A percentile compares a stretch with the other conserved stretches of the same genome.
Conservation (phyloP, 2,797 vertebrate genomes). For the Lepidocolaptes lacrymiger region DNA sequence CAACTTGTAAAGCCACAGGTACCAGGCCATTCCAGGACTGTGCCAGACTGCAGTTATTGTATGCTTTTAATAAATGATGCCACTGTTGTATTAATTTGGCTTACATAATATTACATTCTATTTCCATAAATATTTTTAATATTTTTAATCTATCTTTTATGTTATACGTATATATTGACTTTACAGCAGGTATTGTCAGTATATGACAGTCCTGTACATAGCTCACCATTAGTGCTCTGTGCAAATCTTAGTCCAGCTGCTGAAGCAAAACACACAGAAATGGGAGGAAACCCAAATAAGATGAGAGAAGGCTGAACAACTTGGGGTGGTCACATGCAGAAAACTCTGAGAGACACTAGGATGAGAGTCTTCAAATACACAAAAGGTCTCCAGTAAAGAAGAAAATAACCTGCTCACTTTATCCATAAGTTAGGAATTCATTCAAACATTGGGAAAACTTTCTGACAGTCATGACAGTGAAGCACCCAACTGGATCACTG, state of each 20-base stretch:
- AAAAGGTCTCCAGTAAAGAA: neutral
- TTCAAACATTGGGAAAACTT: neutral
- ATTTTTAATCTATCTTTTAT: neutral
- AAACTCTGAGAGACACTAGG: neutral
- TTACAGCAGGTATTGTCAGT: neutral
- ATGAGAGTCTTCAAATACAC: neutral
- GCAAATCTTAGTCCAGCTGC: neutral
- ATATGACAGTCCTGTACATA: neutral
- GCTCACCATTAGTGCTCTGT: neutral
- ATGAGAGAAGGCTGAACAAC: neutral
- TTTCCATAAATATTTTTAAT: neutral
- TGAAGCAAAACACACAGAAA: neutral
- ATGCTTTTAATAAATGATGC: neutral
- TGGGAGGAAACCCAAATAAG: neutral
- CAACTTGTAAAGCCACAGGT: constrained; percentile 2
- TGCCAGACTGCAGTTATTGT: neutral
- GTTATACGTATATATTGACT: neutral
- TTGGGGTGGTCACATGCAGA: neutral
- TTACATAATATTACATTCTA: neutral
- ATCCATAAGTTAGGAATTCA: neutral
- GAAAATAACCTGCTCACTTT: neutral
- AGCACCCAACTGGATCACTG: neutral
- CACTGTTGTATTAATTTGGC: neutral
- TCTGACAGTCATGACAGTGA: neutral
- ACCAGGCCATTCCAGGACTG: neutral